phyloP scores from a whole-genome alignment of 2,797 vertebrate genomes.

The Lacerta viridis region DNA sequence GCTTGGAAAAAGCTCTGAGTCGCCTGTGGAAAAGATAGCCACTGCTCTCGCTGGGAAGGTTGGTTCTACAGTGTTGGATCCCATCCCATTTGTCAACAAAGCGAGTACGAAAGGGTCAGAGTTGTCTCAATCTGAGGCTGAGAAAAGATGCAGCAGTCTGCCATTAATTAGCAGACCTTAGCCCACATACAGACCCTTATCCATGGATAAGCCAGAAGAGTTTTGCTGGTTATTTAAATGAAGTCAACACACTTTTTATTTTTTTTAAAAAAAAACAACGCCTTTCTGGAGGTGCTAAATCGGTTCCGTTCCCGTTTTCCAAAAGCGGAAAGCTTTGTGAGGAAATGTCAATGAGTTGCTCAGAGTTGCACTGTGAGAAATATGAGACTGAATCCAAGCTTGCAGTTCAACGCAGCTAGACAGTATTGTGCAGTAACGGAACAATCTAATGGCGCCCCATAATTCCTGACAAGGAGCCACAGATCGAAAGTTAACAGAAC shows the following conservation, averaged over 20 bases:
- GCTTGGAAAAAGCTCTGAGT: constrained; percentile 43
- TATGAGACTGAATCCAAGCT: constrained; percentile 43
- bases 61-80: not conserved
- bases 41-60: constrained; percentile 17
- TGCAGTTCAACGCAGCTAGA: not conserved
- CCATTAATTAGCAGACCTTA: not conserved
- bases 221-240: constrained; percentile 11
- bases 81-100: not conserved
- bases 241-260: constrained; percentile 8
- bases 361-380: not conserved
- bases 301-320: constrained; percentile 26
- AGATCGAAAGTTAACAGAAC: constrained; percentile 51
- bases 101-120: not conserved
- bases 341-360: constrained; percentile 44
- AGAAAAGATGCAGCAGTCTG: constrained; percentile 14
- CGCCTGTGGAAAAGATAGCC: constrained; percentile 25
- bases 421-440: not conserved
- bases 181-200: not conserved
- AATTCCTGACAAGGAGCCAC: not conserved
- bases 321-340: constrained; percentile 46
- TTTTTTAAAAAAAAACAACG: no score
- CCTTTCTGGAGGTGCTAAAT: constrained; percentile 40
- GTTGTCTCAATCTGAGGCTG: not conserved
- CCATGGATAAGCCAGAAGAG: not conserved
- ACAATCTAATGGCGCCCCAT: not conserved